Evolutionary conservation across 1,140 invertebrate genomes (phyloP), one percentile per base, ranked within the genome.

Genomic region (Lasioglossum baleicum): DNA sequence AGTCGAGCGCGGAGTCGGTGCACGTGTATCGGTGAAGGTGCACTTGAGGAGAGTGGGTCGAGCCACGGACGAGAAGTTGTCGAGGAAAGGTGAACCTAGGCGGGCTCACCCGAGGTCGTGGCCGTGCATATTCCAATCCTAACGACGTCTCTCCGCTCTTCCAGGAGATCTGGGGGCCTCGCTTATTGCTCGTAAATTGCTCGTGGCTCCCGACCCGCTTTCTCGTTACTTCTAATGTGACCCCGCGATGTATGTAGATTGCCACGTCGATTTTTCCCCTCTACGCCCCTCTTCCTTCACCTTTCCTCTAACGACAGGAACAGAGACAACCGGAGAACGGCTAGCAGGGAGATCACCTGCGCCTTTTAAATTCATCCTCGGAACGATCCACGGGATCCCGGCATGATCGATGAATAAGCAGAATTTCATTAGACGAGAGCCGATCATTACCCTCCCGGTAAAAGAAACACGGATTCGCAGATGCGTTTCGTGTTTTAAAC

Each of bases 101-200:
- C 83, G 83, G 83, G 85, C 87, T 85, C 80, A 82, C 83, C 83
- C 87, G 88, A 89, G 88, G 89, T 90, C 88, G 89, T 81, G 88
- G 86, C 87, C 88, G 83, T 88, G 89, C 88, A 89, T 83, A 89
- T 89, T 86, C 86, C 88, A 75, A 88, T 88, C 85, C 83, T 90
- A 89, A 89, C 88, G 89, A 89, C 86, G 88, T 88, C 88, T 82
- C 84, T 72, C 67, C 80, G 60, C 79, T 77, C 80, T 82, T 82
- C 83, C 83, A 80, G 17, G 67, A 84, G 86, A 89, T 89, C 87
- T 80, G 82, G 86, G 83, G 79, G 80, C 53, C 82, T 69, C 80
- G 85, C 87, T 90, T 88, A 88, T 88, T 88, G 88, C 89, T 88
- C 89, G 89, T 90, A 89, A 90, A 90, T 90, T 89, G 87, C 86